Conservation (phyloP, 2,113 vertebrate genomes). For the Neolamprologus longior region DNA sequence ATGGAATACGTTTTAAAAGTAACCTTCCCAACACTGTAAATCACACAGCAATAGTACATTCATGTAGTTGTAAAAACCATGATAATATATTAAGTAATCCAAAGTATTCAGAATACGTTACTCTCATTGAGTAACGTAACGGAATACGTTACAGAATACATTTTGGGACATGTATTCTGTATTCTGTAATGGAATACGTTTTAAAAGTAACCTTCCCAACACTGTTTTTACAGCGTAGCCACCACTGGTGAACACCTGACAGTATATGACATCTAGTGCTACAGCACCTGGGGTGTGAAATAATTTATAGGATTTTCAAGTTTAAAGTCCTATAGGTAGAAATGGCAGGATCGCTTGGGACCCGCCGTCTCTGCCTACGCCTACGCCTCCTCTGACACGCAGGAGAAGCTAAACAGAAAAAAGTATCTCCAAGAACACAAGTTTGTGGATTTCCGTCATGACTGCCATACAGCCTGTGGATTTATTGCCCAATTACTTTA, state of each 20-base stretch:
- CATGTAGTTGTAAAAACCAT: too few species aligned
- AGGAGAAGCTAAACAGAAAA: neutral
- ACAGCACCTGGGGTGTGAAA: neutral
- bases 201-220: too few species aligned
- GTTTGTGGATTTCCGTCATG: neutral
- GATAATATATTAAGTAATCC: too few species aligned
- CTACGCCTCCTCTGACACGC: neutral
- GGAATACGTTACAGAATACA: too few species aligned
- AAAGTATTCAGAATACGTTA: too few species aligned
- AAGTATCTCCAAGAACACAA: neutral
- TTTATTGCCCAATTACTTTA: neutral
- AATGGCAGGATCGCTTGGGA: neutral
- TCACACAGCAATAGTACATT: too few species aligned
- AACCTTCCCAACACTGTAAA: too few species aligned
- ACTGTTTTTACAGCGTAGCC: neutral
- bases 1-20: too few species aligned
- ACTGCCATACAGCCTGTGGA: neutral
- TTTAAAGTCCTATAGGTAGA: neutral
- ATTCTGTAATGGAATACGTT: too few species aligned
- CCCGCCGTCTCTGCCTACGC: accelerated
- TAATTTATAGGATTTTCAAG: neutral
- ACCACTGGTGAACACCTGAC: neutral
- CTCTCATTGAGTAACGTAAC: too few species aligned
- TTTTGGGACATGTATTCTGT: too few species aligned
- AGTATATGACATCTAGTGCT: neutral